Base-by-base conservation (phyloP, 2,888 invertebrate genomes). In the Actias luna region DNA sequence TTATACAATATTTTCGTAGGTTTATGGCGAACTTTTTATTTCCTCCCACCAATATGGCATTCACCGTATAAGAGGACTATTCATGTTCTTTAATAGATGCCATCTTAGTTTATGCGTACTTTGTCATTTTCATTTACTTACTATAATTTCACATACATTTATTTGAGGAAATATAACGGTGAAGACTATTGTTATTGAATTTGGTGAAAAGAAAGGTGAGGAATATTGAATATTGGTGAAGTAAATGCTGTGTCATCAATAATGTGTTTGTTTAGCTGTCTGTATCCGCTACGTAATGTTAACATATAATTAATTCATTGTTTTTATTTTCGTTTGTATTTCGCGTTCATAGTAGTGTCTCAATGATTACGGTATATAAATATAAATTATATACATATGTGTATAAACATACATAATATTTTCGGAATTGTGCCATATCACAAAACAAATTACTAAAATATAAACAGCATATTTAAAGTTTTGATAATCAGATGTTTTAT, bases 211-310 rank as follows among this genome's bases (percentile, higher is more conserved):
- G n/a, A n/a, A n/a, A n/a, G n/a, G n/a, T n/a, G n/a, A n/a, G n/a
- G n/a, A n/a, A n/a, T n/a, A n/a, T n/a, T n/a, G n/a, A n/a, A n/a
- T n/a, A n/a, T n/a, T n/a, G n/a, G n/a, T n/a, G n/a, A 89, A 88
- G 87, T 82, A 73, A 86, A 89, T 92, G 91, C 92, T 92, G 92
- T 92, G 91, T 91, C 91, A 87, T 87, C 92, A 92, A 92, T 90
- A 92, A 92, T 87, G 87, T 83, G 80, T 84, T 86, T 90, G n/a
- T n/a, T n/a, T 91, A 88, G 87, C 77, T 88, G 82, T 89, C 83
- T 82, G 84, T 85, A 83, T 78, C 69, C 79, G 80, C 83, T 84
- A 76, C 78, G 72, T 89, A 89, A 82, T 80, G 68, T 83, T 66
- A 81, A 77, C 75, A 72, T 82, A 80, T 77, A 69, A 72, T 77